Evolutionary conservation across 2,888 invertebrate genomes (phyloP), one percentile per base, ranked within the genome.

Genomic region (Epistrophella euchroma): DNA sequence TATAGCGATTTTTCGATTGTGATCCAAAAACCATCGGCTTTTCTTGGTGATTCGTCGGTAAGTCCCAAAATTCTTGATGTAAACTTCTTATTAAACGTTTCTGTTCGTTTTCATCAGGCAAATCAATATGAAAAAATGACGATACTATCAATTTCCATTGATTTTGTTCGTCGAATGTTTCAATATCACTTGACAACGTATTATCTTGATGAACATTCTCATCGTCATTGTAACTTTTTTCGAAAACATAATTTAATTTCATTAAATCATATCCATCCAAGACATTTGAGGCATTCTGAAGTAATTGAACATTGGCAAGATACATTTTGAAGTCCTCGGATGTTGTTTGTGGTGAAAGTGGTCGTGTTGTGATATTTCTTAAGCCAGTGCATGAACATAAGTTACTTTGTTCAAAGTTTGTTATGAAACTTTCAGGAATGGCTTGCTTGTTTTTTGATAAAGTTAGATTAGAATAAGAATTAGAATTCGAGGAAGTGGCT

Each of bases 21-120:
- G 97, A 97, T 0, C 98, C 98, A 35, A 97, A 96, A 1, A 98
- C 96, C 90, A 97, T 95, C 10, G 97, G 96, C 90, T 97, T 97
- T 90, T 98, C 97, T 88, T 98, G 97, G 88, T 97, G 96, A 92
- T 98, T 98, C 83, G 97, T 94, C 0, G 98, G 98, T 90, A 98
- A 95, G 92, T 98, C 97, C 98, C 98, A 98, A 91, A 98, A 98
- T 91, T 98, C 98, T 90, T 97, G 96, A 90, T 97, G 96, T 71
- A 98, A 91, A 87, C 94, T 95, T 55, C 95, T 93, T 62, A 96
- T 92, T 84, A 95, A 91, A 88, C 93, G 93, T 88, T 94, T 94
- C 92, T 95, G 94, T 89, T 94, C 94, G 78, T 95, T 94, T 0
- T 94, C 94, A 71, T 94, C 94, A 0, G 95, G 94, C 78, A 93